Conservation (phyloP, 2,113 vertebrate genomes). For the Dicrurus megarhynchus region DNA sequence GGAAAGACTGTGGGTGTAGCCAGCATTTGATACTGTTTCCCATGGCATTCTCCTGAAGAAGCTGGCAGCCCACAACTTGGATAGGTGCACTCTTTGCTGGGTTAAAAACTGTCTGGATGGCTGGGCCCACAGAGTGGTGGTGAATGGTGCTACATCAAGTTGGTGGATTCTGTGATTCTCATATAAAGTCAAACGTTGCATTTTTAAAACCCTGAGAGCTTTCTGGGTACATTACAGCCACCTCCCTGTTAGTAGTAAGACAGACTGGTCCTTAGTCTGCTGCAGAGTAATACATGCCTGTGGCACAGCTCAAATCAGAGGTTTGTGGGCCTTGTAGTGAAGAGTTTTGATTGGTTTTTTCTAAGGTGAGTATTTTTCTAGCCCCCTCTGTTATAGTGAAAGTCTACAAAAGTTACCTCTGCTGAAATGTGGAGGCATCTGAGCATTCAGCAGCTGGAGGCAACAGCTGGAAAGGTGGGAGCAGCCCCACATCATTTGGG, state of each 20-base stretch:
- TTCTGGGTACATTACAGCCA: not conserved
- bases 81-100: too few relatives aligned
- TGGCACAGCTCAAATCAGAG: not conserved
- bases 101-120: too few relatives aligned
- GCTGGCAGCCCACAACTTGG: too few relatives aligned
- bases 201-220: not conserved
- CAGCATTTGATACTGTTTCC: too few relatives aligned
- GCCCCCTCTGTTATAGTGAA: not conserved
- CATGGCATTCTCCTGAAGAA: too few relatives aligned
- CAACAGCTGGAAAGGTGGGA: not conserved
- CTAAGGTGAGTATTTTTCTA: not conserved
- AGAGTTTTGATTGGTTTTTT: not conserved
- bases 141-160: not conserved
- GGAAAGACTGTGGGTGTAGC: too few relatives aligned
- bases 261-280: not conserved
- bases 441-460: not conserved
- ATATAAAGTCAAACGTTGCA: not conserved
- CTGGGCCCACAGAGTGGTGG: not conserved
- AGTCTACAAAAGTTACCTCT: not conserved
- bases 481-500: rapidly evolving
- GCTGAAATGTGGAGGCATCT: not conserved
- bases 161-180: not conserved
- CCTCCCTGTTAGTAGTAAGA: not conserved
- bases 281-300: not conserved
- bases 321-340: not conserved